Conservation (phyloP, 1,140 invertebrate species). For the Lordiphosa clarofinis region DNA sequence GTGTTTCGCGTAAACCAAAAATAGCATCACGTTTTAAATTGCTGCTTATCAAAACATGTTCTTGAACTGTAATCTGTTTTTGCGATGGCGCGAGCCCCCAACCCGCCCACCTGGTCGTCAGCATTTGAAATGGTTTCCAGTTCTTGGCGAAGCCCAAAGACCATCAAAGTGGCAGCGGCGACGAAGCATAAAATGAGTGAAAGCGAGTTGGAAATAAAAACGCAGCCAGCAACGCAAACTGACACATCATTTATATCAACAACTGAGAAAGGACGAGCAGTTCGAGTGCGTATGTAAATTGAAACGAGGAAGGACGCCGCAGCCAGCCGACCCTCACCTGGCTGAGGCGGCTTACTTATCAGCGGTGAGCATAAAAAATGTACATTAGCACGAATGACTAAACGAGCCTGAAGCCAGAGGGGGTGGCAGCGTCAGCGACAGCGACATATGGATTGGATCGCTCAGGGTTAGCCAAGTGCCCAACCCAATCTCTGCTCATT, state of each 20-base stretch:
- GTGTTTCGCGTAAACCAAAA: constrained; percentile 53
- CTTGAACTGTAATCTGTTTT: constrained; percentile 75
- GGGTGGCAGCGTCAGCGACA: constrained; percentile 4
- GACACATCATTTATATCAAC: constrained; percentile 68
- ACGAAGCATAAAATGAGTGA: constrained; percentile 72
- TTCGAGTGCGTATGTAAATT: constrained; percentile 60
- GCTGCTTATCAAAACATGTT: constrained; percentile 78
- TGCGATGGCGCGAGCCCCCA: constrained; percentile 43
- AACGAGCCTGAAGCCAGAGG: constrained; percentile 28
- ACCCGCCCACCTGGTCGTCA: constrained; percentile 14
- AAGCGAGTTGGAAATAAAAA: constrained; percentile 68
- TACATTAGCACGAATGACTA: constrained; percentile 65
- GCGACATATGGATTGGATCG: constrained; percentile 43
- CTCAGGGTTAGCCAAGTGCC: constrained; percentile 31
- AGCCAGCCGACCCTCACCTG: constrained; percentile 40
- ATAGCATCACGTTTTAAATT: constrained; percentile 78
- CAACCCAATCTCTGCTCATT: constrained; percentile 37
- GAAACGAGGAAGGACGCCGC: constrained; percentile 47
- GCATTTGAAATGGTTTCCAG: constrained; percentile 19
- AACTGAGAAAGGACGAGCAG: constrained; percentile 1
- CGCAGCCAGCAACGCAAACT: constrained; percentile 69
- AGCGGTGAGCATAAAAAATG: constrained; percentile 58
- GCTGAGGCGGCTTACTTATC: constrained; percentile 39
- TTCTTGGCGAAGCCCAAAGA: constrained; percentile 39
- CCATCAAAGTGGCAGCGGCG: constrained; percentile 46